A percentile compares a stretch with the other conserved stretches of the same genome.
Evolutionary conservation across 2,888 invertebrate species (phyloP).

Genomic region (Phytoseiulus persimilis): DNA sequence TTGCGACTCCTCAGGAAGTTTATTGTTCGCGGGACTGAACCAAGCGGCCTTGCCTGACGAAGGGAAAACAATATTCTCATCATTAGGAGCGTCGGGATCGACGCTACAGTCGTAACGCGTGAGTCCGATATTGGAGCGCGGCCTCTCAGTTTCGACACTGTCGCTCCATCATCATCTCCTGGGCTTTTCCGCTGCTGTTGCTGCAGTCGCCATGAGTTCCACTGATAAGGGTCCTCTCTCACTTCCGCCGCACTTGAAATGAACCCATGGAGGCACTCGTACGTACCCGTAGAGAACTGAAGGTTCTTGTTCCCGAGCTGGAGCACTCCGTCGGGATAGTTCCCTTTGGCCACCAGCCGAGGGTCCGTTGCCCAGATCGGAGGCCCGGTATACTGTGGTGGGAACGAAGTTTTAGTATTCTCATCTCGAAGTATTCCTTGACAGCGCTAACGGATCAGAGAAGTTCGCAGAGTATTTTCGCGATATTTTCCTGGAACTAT

Average conservation of each 20-base stretch:
- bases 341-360: not conserved
- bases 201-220: too few relatives aligned
- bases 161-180: too few relatives aligned
- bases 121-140: not conserved
- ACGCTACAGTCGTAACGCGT: not conserved
- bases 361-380: slow-evolving; percentile 26
- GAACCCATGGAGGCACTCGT: not conserved
- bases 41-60: not conserved
- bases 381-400: slow-evolving; percentile 15
- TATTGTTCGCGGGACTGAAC: not conserved
- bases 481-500: too few relatives aligned
- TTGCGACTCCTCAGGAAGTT: slow-evolving; percentile 9
- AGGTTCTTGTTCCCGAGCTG: not conserved
- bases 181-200: too few relatives aligned
- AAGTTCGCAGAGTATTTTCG: too few relatives aligned
- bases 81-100: not conserved
- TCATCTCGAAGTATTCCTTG: too few relatives aligned
- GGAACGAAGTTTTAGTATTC: not conserved
- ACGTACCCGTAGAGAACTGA: not conserved
- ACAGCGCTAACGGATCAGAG: too few relatives aligned
- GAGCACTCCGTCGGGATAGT: not conserved
- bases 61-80: not conserved
- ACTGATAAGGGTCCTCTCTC: too few relatives aligned
- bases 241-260: not conserved
- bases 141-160: too few relatives aligned